A percentile compares a stretch with the other conserved stretches of the same genome.
Conservation (phyloP, 2,113 vertebrate species). For the Hipposideros armiger region DNA sequence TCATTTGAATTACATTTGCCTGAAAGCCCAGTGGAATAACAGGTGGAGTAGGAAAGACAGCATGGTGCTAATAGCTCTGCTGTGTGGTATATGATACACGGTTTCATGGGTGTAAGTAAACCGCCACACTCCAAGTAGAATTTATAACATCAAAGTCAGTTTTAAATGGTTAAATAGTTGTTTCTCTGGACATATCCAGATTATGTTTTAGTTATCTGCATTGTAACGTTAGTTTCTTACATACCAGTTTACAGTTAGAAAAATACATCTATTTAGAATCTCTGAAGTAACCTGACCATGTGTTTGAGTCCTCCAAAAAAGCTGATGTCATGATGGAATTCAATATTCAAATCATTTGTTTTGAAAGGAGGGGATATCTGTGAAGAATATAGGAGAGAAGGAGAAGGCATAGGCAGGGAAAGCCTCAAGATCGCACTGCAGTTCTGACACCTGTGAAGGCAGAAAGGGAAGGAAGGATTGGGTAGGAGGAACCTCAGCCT, state of each 20-base stretch:
- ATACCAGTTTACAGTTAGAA: not conserved
- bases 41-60: not conserved
- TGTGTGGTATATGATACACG: accelerated
- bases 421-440: accelerated
- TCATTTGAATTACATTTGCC: not conserved
- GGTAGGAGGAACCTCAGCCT: accelerated
- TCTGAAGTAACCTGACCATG: not conserved
- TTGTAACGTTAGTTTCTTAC: not conserved
- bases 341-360: not conserved
- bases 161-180: not conserved
- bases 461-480: accelerated
- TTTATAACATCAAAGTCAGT: not conserved
- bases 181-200: not conserved
- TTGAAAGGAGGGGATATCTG: no score
- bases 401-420: accelerated
- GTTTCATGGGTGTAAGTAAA: not conserved
- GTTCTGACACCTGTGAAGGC: not conserved
- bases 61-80: accelerated
- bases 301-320: not conserved
- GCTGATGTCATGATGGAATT: not conserved
- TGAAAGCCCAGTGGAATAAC: not conserved
- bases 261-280: not conserved
- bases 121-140: accelerated
- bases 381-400: no score
- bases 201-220: not conserved